Evolutionary conservation across 2,888 invertebrate species (phyloP), one percentile per base, ranked within the genome.

Genomic region (Yponomeuta malinellus): DNA sequence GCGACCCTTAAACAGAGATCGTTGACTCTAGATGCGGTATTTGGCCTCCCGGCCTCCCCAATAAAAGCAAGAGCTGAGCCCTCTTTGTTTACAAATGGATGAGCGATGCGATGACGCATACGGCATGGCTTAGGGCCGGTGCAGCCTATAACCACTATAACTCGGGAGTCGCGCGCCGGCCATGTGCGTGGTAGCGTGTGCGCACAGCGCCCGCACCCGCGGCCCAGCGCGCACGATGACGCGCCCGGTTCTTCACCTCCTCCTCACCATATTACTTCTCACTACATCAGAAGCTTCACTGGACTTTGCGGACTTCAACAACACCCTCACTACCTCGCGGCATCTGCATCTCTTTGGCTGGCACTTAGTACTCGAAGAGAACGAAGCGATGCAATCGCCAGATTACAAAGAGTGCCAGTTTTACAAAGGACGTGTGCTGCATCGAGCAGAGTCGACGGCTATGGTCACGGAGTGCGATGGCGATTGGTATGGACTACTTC

Each of bases 21-120:
- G 52, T 59, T 59, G 52, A 59, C 52, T 59, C 52, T 12, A 59
- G 52, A 59, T 15, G 52, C 63, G 59, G 70, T 63, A 63, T 69
- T 69, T 48, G 68, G 59, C 70, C 64, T 68, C 52, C 23, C 63
- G 68, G 59, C 70, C 64, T 68, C 52, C 23, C 63, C 48, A 64
- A 70, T 65, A 65, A 70, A 70, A 65, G 65, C 70, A 70, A 37
- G 29, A 43, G 71, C 59, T 59, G 64, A 33, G 29, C 85, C 84
- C 89, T 88, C 90, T 90, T 90, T 92, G 90, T 91, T 91, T 90
- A 90, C 90, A 85, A 87, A 87, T 90, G 90, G 89, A 71, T 72
- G 66, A 71, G 70, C 64, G 65, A 70, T 67, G 67, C n/a, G 52
- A 68, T 71, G 68, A 68, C 71, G 71, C 68, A 43, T 43, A 8